These are phyloP conservation scores for Sylvietta virens DNA, from an alignment of 2,113 vertebrate genomes.

Conservation along the genomic window DNA sequence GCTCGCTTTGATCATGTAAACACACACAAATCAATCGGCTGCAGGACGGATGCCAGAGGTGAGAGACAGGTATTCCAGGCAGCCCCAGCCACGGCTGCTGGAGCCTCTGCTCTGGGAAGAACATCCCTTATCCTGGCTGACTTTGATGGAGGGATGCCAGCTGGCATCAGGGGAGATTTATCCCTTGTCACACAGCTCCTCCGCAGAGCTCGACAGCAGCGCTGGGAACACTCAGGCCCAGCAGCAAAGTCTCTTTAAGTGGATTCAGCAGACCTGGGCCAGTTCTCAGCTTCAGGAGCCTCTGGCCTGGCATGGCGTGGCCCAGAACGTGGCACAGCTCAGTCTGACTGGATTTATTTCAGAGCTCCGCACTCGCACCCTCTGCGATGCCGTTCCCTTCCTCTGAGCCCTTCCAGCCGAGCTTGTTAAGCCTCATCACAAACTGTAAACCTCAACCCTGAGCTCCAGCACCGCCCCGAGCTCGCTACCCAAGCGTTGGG, in stretches of 20 bases:
- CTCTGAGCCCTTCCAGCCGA: background rate
- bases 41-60: background rate
- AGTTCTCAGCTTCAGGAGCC: background rate
- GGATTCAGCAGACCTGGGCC: background rate
- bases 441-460: constrained; percentile 12
- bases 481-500: background rate
- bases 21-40: background rate
- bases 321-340: background rate
- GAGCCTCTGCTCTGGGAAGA: background rate
- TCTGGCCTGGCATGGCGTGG: background rate
- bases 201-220: background rate
- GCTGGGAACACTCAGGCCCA: background rate
- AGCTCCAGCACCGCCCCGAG: background rate
- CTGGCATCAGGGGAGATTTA: background rate
- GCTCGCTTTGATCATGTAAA: background rate
- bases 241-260: background rate
- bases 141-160: background rate
- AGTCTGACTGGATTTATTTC: background rate
- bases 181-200: background rate
- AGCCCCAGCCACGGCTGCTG: background rate
- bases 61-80: background rate
- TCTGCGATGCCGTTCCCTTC: background rate
- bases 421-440: constrained; percentile 38
- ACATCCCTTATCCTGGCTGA: background rate
- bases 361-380: background rate